Percentiles rank a stretch among this genome's conserved stretches.
Evolutionary conservation across 2,888 invertebrate genomes (phyloP).

Genomic region (Volucella zonaria): DNA sequence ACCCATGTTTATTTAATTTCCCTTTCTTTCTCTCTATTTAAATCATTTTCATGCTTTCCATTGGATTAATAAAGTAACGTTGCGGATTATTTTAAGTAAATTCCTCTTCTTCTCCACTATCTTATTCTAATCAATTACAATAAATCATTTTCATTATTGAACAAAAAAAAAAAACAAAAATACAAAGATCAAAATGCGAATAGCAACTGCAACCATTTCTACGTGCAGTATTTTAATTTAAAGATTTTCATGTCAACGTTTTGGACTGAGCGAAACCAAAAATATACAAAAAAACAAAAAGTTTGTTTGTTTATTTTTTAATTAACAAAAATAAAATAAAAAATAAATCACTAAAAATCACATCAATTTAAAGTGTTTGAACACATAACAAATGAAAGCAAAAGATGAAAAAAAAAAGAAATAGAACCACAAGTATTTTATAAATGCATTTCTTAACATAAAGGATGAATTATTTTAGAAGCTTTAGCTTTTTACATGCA

Average conservation of each 20-base stretch:
- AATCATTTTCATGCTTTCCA: constrained; percentile 60
- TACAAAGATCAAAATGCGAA: constrained; percentile 26
- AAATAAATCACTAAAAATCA: neutral
- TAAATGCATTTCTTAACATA: constrained; percentile 52
- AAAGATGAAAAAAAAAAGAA: neutral
- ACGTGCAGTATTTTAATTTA: constrained; percentile 12
- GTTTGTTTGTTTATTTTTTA: constrained; percentile 26
- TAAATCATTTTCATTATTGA: constrained; percentile 29
- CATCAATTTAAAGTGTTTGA: constrained; percentile 28
- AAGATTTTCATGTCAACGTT: constrained; percentile 57
- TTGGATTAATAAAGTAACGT: constrained; percentile 77
- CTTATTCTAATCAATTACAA: constrained; percentile 37
- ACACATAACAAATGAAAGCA: neutral
- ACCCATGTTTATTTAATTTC: constrained; percentile 26
- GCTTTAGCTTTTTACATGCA: constrained; percentile 70
- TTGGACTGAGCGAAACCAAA: constrained; percentile 72
- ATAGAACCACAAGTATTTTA: constrained; percentile 55
- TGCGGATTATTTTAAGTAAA: constrained; percentile 81
- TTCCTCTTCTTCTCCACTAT: constrained; percentile 17
- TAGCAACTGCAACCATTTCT: constrained; percentile 38
- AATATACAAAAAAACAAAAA: constrained; percentile 25
- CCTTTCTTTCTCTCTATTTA: constrained; percentile 28
- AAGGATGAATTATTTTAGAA: constrained; percentile 63
- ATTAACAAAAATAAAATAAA: constrained; percentile 13
- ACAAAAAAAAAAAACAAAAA: constrained; percentile 8